Conservation (phyloP, 2,888 invertebrate species). For the Lottia gigantea region DNA sequence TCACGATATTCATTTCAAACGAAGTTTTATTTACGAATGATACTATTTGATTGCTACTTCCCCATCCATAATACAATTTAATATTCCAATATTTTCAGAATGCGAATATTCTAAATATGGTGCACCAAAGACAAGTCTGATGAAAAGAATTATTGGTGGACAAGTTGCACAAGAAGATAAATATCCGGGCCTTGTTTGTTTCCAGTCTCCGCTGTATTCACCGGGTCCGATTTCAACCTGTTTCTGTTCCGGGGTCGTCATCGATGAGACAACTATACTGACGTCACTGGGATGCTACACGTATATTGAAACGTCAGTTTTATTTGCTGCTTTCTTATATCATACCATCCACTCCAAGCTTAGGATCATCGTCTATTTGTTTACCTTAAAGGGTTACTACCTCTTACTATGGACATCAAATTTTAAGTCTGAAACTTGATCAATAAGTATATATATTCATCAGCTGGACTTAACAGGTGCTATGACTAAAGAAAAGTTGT, state of each 20-base stretch:
- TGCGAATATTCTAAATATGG: background rate
- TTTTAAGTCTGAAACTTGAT: too few relatives aligned
- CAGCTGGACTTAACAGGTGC: too few relatives aligned
- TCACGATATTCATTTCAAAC: background rate
- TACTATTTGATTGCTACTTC: background rate
- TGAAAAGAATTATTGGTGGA: background rate
- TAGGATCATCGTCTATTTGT: background rate
- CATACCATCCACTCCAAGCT: background rate
- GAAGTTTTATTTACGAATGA: background rate
- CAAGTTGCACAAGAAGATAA: background rate
- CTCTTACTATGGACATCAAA: too few relatives aligned
- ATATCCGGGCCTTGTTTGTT: background rate
- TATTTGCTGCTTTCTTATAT: background rate
- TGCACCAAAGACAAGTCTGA: background rate
- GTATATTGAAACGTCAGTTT: background rate
- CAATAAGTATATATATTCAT: too few relatives aligned
- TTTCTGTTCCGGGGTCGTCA: background rate
- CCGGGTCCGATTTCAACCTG: background rate
- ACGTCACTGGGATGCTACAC: background rate
- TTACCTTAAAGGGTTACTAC: too few relatives aligned
- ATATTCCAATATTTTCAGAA: background rate
- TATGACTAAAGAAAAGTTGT: too few relatives aligned
- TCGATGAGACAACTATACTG: background rate
- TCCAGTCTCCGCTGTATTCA: background rate
- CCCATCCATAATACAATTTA: background rate